Conservation (phyloP, 2,797 vertebrate species). For the Thamnophis elegans region DNA sequence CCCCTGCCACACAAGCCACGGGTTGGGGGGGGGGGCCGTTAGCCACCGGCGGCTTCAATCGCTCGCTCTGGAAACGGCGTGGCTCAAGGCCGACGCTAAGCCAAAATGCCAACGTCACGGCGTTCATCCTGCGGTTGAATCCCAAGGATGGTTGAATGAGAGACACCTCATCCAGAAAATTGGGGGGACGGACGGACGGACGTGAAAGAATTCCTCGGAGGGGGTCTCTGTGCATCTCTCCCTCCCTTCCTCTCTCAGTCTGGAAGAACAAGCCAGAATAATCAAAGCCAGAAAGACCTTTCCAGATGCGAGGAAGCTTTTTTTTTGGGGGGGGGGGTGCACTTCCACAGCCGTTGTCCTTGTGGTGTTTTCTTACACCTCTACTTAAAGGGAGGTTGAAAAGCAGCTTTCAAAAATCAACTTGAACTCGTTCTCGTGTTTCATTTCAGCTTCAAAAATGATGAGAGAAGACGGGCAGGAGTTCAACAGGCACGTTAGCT, state of each 20-base stretch:
- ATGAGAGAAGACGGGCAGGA: neutral
- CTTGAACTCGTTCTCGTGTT: neutral
- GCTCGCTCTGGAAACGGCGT: neutral
- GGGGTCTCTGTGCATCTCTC: too few species aligned
- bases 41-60: neutral
- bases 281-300: neutral
- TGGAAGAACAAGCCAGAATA: neutral
- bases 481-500: neutral
- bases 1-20: neutral
- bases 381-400: neutral
- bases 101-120: too few species aligned
- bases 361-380: neutral
- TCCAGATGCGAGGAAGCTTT: neutral
- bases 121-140: neutral
- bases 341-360: neutral
- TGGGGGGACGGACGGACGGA: too few species aligned
- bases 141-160: too few species aligned
- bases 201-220: neutral
- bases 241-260: too few species aligned
- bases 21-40: too few species aligned
- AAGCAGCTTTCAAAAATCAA: neutral
- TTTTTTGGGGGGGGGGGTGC: neutral
- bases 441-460: neutral
- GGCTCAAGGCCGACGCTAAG: too few species aligned
- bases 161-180: neutral